A percentile compares a stretch with the other conserved stretches of the same genome.
phyloP scores from a whole-genome alignment of 2,888 invertebrate genomes.

The Lasioglossum vierecki region DNA sequence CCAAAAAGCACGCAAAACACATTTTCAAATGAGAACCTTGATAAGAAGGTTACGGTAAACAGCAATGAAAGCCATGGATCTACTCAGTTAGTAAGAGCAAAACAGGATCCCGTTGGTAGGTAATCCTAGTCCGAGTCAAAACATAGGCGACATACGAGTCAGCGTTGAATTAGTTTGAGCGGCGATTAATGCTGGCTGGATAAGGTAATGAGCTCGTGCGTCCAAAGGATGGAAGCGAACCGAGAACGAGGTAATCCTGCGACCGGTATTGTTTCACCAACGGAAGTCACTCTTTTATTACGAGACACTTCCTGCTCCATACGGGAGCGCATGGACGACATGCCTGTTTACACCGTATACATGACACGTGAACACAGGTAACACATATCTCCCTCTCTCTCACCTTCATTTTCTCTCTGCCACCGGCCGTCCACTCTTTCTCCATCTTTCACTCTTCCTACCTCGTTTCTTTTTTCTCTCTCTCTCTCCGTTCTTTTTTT shows the following conservation, averaged over 20 bases:
- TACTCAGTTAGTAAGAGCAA: neutral
- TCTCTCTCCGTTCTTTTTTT: neutral
- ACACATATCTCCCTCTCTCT: neutral
- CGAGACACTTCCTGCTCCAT: conserved; percentile 78
- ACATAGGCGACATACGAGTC: conserved; percentile 37
- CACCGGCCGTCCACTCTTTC: conserved; percentile 17
- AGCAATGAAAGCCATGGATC: neutral
- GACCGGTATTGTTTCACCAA: conserved; percentile 79
- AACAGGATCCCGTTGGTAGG: neutral
- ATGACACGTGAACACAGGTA: conserved; percentile 58
- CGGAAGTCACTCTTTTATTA: conserved; percentile 82
- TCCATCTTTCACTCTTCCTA: conserved; percentile 24
- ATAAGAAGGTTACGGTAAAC: too few relatives aligned
- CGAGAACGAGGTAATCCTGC: conserved; percentile 65
- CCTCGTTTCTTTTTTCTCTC: neutral
- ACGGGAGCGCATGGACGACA: conserved; percentile 48
- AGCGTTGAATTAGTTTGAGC: conserved; percentile 60
- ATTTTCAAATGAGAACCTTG: neutral
- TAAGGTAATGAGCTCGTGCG: conserved; percentile 55
- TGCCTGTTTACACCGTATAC: conserved; percentile 65
- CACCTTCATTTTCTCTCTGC: neutral
- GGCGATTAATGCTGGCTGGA: conserved; percentile 67
- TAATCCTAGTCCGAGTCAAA: neutral
- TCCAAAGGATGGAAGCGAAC: conserved; percentile 49
- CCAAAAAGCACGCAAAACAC: too few relatives aligned